Evolutionary conservation across 64 coral and sea anemone species (phyloP).

Genomic region (Dendrophyllia cribrosa): DNA sequence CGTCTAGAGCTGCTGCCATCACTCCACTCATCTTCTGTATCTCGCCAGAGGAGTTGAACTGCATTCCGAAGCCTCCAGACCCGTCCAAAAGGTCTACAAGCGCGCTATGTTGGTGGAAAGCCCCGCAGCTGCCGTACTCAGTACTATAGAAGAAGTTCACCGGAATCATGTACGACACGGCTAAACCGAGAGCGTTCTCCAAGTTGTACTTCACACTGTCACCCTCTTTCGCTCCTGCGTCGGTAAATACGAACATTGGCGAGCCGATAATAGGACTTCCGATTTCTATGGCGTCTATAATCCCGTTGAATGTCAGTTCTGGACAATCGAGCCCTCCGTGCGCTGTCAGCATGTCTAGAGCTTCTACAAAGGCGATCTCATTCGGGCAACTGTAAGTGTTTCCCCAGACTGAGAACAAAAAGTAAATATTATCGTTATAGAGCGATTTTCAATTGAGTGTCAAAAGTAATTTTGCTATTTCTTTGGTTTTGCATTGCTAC

Average conservation of each 20-base stretch:
- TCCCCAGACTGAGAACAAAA: slow-evolving; percentile 11
- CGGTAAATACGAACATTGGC: slow-evolving; percentile 81
- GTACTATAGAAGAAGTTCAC: slow-evolving; percentile 81
- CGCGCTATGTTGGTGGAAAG: slow-evolving; percentile 23
- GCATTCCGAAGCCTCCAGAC: slow-evolving; percentile 51
- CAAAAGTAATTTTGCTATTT: too few relatives aligned
- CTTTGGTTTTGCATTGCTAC: too few relatives aligned
- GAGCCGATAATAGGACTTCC: slow-evolving; percentile 17
- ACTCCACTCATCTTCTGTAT: slow-evolving; percentile 61
- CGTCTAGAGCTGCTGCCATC: slow-evolving; percentile 45
- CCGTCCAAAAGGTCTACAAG: slow-evolving; percentile 61
- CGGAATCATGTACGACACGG: slow-evolving; percentile 39
- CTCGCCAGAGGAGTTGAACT: slow-evolving; percentile 46
- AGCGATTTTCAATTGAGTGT: too few relatives aligned
- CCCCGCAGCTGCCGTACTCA: slow-evolving; percentile 11
- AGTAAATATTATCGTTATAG: not conserved
- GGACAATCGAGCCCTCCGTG: slow-evolving; percentile 56
- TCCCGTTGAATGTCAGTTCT: slow-evolving; percentile 63
- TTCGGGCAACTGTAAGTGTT: slow-evolving; percentile 8
- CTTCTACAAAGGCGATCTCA: slow-evolving; percentile 17
- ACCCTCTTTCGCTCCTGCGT: slow-evolving; percentile 66
- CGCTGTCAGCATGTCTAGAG: slow-evolving; percentile 17
- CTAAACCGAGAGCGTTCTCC: slow-evolving; percentile 65
- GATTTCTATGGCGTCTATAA: slow-evolving; percentile 49
- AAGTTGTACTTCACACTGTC: slow-evolving; percentile 58